Percentiles rank a stretch among this genome's conserved stretches.
Conservation (phyloP, 1,140 invertebrate species). For the Papilio polytes region DNA sequence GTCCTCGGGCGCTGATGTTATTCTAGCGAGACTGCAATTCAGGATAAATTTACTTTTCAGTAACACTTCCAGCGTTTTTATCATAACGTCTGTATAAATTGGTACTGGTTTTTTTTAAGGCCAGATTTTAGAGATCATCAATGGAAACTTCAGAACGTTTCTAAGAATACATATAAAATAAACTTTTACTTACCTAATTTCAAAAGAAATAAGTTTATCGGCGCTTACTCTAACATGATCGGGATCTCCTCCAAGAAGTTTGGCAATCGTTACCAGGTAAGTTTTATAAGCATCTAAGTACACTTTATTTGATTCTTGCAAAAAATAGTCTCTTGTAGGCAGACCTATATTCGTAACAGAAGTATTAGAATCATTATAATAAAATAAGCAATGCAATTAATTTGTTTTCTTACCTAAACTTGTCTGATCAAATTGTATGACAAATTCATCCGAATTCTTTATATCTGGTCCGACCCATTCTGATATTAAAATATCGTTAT, state of each 20-base stretch:
- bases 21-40: conserved; percentile 85
- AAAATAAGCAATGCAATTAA: conserved; percentile 27
- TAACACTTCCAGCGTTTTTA: neutral
- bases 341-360: conserved; percentile 81
- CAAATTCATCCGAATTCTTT: conserved; percentile 93
- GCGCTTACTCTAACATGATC: conserved; percentile 86
- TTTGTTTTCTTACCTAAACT: conserved; percentile 85
- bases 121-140: too few relatives aligned
- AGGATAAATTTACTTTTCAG: neutral
- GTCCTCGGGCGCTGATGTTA: conserved; percentile 92
- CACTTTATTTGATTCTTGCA: conserved; percentile 87
- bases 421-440: conserved; percentile 95
- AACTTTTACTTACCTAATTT: conserved; percentile 85
- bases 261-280: conserved; percentile 89
- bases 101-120: too few relatives aligned
- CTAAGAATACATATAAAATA: neutral
- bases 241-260: conserved; percentile 87
- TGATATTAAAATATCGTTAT: conserved; percentile 93
- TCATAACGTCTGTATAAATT: too few relatives aligned
- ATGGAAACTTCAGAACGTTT: too few relatives aligned
- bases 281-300: conserved; percentile 92
- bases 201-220: conserved; percentile 91
- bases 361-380: conserved; percentile 25
- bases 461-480: conserved; percentile 95
- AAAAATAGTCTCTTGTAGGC: conserved; percentile 93